Evolutionary conservation across 1,140 invertebrate genomes (phyloP).

Genomic region (Plectrocnemia conspersa): DNA sequence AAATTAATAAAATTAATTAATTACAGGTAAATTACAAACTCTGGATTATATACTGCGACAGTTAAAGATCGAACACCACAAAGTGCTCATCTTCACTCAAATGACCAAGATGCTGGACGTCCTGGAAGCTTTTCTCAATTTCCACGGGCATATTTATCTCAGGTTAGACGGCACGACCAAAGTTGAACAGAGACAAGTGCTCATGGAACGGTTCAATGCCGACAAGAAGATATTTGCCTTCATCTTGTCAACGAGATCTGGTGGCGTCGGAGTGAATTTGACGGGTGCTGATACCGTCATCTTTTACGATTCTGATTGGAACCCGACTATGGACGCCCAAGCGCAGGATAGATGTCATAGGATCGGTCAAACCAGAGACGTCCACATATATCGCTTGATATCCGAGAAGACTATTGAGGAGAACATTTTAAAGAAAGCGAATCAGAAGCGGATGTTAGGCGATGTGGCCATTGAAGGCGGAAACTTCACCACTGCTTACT

Average conservation of each 20-base stretch:
- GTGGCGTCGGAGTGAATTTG: slow-evolving; percentile 97
- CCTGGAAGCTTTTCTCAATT: slow-evolving; percentile 93
- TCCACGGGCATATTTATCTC: slow-evolving; percentile 95
- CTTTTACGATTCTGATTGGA: slow-evolving; percentile 99
- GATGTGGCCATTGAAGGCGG: slow-evolving; percentile 98
- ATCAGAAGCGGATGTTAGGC: slow-evolving; percentile 93
- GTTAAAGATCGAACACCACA: slow-evolving; percentile 79
- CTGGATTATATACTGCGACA: slow-evolving; percentile 78
- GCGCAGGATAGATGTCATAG: slow-evolving; percentile 98
- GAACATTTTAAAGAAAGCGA: slow-evolving; percentile 98
- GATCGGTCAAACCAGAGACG: slow-evolving; percentile 98
- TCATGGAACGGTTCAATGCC: slow-evolving; percentile 98
- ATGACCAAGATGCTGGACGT: slow-evolving; percentile 99
- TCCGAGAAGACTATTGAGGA: slow-evolving; percentile 98
- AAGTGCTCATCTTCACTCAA: slow-evolving; percentile 98
- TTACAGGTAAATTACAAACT: slow-evolving; percentile 66
- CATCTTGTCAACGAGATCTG: slow-evolving; percentile 95
- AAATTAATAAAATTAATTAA: slow-evolving; percentile 14
- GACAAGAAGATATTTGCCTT: slow-evolving; percentile 96
- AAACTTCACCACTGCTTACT: slow-evolving; percentile 97
- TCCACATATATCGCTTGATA: slow-evolving; percentile 96
- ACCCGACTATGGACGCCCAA: slow-evolving; percentile 99
- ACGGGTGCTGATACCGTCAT: slow-evolving; percentile 99
- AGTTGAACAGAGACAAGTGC: slow-evolving; percentile 89
- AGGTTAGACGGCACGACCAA: slow-evolving; percentile 95